Percentiles rank a stretch among this genome's conserved stretches.
Conservation (phyloP, 2,888 invertebrate genomes). For the Aporophyla nigra region DNA sequence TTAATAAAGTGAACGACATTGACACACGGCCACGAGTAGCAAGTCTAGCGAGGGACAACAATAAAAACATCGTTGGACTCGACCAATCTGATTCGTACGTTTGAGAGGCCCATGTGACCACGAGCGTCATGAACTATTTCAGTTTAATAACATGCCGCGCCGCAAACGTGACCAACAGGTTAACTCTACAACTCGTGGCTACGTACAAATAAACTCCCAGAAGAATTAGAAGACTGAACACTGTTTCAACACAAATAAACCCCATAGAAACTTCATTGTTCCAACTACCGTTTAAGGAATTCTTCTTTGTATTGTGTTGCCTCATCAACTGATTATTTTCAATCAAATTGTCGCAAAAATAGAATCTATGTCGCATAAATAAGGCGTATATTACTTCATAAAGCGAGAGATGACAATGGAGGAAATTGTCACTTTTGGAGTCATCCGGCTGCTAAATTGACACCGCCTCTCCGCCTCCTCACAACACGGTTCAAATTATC, state of each 20-base stretch:
- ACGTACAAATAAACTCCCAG: slow-evolving; percentile 59
- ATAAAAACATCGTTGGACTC: slow-evolving; percentile 68
- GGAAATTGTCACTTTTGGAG: slow-evolving; percentile 83
- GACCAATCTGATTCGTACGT: slow-evolving; percentile 58
- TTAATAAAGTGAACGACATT: slow-evolving; percentile 74
- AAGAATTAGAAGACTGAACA: slow-evolving; percentile 46
- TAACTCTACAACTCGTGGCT: slow-evolving; percentile 59
- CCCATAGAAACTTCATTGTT: slow-evolving; percentile 76
- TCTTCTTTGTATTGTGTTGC: slow-evolving; percentile 61
- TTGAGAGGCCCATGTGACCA: slow-evolving; percentile 64
- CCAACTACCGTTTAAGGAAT: slow-evolving; percentile 59
- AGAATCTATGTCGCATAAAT: slow-evolving; percentile 50
- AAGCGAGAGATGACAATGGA: slow-evolving; percentile 67
- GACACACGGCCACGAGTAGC: slow-evolving; percentile 64
- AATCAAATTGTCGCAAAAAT: slow-evolving; percentile 50
- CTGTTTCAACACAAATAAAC: slow-evolving; percentile 59
- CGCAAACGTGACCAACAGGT: slow-evolving; percentile 63
- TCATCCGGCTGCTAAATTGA: slow-evolving; percentile 82
- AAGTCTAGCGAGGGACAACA: slow-evolving; percentile 61
- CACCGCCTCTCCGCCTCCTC: slow-evolving; percentile 71
- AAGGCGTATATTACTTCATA: slow-evolving; percentile 49
- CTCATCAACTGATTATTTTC: slow-evolving; percentile 63
- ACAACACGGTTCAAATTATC: slow-evolving; percentile 66
- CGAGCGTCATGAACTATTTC: slow-evolving; percentile 70
- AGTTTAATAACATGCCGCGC: slow-evolving; percentile 65